phyloP scores from a whole-genome alignment of 2,797 vertebrate species.

The Lagocephalus sceleratus region DNA sequence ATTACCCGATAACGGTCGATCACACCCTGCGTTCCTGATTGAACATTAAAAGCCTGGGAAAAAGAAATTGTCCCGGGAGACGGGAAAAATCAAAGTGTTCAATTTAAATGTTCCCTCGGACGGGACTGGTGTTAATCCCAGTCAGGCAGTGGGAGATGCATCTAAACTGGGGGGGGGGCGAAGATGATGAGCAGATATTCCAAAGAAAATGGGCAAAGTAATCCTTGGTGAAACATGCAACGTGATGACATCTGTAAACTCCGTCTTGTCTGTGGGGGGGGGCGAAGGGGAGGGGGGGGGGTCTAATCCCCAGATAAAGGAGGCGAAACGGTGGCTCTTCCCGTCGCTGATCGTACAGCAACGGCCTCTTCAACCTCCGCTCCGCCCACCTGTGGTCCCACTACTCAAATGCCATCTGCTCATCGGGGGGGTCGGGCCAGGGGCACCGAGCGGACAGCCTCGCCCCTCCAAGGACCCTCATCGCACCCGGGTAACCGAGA shows the following conservation, averaged over 20 bases:
- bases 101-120: too few species aligned
- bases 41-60: too few species aligned
- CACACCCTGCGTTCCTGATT: too few species aligned
- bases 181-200: conserved; percentile 46
- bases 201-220: conserved; percentile 38
- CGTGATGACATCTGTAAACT: conserved; percentile 37
- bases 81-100: too few species aligned
- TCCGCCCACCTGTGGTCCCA: conserved; percentile 27
- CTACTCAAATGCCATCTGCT: conserved; percentile 58
- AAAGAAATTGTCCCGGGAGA: too few species aligned
- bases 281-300: conserved; percentile 38
- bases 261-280: conserved; percentile 37
- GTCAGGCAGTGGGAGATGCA: neutral
- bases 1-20: too few species aligned
- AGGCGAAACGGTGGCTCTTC: conserved; percentile 45
- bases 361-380: conserved; percentile 37
- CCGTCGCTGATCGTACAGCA: conserved; percentile 30
- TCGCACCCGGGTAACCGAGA: conserved; percentile 42
- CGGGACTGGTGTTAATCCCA: conserved; percentile 27
- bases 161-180: conserved; percentile 10
- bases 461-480: conserved; percentile 16
- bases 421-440: conserved; percentile 44
- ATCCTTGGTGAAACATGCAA: conserved; percentile 24
- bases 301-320: conserved; percentile 48
- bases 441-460: too few species aligned